Evolutionary conservation across 2,888 invertebrate species (phyloP), one percentile per base, ranked within the genome.

Genomic region (Sepioteuthis lessoniana): DNA sequence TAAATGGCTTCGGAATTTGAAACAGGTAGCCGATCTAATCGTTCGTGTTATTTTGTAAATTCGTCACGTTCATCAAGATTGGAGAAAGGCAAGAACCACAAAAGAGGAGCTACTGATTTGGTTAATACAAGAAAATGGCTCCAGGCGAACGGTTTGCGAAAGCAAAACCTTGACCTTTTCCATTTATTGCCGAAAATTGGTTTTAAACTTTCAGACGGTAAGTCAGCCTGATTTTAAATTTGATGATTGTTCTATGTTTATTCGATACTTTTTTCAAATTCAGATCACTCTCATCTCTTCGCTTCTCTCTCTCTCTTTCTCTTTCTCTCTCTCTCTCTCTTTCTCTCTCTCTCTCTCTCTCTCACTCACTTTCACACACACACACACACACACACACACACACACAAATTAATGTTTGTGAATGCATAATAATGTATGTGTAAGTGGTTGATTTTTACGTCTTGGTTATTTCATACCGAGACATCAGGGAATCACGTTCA

Each of bases 151-250:
- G 97, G 97, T 13, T 96, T 97, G 50, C 96, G 96, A 93, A 96
- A 96, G 94, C 97, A 97, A 95, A 95, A 96, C 90, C 95, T 97
- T 38, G 96, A 96, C 31, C 95, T 97, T 93, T 94, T 96, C 60
- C 96, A 96, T 94, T 95, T 97, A 38, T 94, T 97, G 90, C 96
- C 96, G 13, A 94, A 95, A 60, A 96, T 97, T 94, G 97, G 97
- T 25, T 97, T 97, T 95, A 97, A 96, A 95, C 96, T 97, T 93
- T 95, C 95, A 94, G 97, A 97, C 95, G 97, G 97, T 97, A 94
- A 95, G 96, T 94, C 50, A 4, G 38, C 37, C 16, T 28, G 38
- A 91, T 35, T 7, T 42, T 10, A 91, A 38, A 25, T 91, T 37
- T 21, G 16, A 50, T 21, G 37, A 37, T 10, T 37, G 28, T 13